phyloP scores from a whole-genome alignment of 2,797 vertebrate genomes.

The Tympanoctomys barrerae region DNA sequence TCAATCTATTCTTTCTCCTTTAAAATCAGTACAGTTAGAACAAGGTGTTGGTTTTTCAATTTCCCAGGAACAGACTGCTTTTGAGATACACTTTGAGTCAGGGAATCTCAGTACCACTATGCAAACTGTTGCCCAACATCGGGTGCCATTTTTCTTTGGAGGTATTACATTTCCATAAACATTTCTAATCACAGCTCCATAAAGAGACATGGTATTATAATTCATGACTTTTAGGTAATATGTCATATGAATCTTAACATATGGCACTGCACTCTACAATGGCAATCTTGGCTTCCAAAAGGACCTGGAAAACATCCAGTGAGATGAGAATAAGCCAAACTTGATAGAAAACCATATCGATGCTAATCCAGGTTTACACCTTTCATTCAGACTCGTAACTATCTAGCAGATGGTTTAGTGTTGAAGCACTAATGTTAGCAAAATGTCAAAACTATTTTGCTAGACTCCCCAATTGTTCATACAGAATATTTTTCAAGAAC shows the following conservation, averaged over 20 bases:
- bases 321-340: conserved; percentile 87
- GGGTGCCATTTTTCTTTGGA: conserved; percentile 86
- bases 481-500: conserved; percentile 76
- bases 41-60: conserved; percentile 77
- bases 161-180: conserved; percentile 87
- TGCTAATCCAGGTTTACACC: conserved; percentile 90
- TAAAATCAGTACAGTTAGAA: conserved; percentile 72
- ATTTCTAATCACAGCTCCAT: conserved; percentile 87
- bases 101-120: conserved; percentile 78
- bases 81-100: conserved; percentile 81
- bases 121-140: conserved; percentile 85
- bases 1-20: conserved; percentile 23
- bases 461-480: conserved; percentile 82
- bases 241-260: conserved; percentile 91
- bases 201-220: conserved; percentile 87
- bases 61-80: conserved; percentile 80
- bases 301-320: conserved; percentile 89
- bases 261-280: conserved; percentile 88
- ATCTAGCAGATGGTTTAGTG: conserved; percentile 88
- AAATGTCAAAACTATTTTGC: conserved; percentile 86
- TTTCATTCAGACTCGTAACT: conserved; percentile 87
- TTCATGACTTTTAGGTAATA: conserved; percentile 90
- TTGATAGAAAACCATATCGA: conserved; percentile 87
- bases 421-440: conserved; percentile 83
- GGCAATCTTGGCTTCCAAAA: conserved; percentile 89